These are phyloP conservation scores for Rhinatrema bivittatum DNA, from an alignment of 2,797 vertebrate genomes.

Conservation along the genomic window DNA sequence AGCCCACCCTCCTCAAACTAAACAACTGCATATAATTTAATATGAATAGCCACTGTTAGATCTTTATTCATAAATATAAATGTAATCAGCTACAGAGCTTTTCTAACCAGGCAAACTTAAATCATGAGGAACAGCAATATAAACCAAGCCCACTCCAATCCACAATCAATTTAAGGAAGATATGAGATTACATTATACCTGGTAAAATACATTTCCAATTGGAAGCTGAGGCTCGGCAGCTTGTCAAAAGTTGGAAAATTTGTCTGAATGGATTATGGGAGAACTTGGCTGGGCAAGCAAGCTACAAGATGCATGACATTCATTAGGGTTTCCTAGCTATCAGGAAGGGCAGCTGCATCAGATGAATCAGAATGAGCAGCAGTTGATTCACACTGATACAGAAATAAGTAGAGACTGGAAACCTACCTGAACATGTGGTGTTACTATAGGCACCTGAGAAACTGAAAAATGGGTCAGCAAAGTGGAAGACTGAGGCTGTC, in stretches of 20 bases:
- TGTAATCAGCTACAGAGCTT: too few species aligned
- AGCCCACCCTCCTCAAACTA: too few species aligned
- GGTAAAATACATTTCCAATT: slow-evolving; percentile 72
- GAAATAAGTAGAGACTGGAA: slow-evolving; percentile 65
- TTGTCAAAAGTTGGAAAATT: slow-evolving; percentile 74
- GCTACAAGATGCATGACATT: slow-evolving; percentile 52
- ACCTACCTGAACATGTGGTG: slow-evolving; percentile 54
- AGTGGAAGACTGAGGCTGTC: slow-evolving; percentile 49
- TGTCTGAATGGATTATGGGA: slow-evolving; percentile 65
- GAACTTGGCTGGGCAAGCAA: slow-evolving; percentile 62
- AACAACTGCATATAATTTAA: too few species aligned
- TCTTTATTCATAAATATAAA: too few species aligned
- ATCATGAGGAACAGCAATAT: too few species aligned
- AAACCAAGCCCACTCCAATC: too few species aligned
- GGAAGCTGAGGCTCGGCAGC: slow-evolving; percentile 66
- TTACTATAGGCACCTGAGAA: slow-evolving; percentile 57
- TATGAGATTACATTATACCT: too few species aligned
- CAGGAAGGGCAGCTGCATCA: slow-evolving; percentile 49
- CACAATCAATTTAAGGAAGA: too few species aligned
- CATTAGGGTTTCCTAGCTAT: slow-evolving; percentile 34
- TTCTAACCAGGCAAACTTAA: too few species aligned
- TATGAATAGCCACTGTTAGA: too few species aligned
- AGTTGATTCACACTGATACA: slow-evolving; percentile 44
- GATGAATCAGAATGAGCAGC: slow-evolving; percentile 38
- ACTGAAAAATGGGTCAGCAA: slow-evolving; percentile 53